Evolutionary conservation across 1,140 invertebrate species (phyloP), one percentile per base, ranked within the genome.

Genomic region (Oedothorax gibbosus): DNA sequence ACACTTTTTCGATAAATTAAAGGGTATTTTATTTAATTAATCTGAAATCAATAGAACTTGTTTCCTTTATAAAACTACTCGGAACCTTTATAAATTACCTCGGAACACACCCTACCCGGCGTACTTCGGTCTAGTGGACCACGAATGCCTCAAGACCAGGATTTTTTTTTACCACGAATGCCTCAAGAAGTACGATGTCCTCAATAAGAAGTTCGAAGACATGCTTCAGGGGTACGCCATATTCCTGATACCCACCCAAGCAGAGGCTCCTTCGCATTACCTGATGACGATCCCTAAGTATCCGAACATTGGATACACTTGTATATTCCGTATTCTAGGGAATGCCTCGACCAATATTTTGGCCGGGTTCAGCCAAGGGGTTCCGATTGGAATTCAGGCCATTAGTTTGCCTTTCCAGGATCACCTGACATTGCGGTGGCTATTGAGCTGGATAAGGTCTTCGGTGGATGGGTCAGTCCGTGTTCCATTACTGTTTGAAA

Each of bases 231-330:
- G 94, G 5, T 92, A 96, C 90, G 96, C 95, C 0, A 93, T 99
- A 8, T 90, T 99, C 2, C 88, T 99, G 62, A 97, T 95, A 89
- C 96, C 96, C 51, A 94, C 94, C 4, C 93, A 94, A 82, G 95
- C 97, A 0, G 92, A 91, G 21, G 90, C 95, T 35, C 96, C 97
- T 0, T 94, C 94, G 7, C 95, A 96, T 89, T 97, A 98, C 90
- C 50, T 82, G 51, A 82, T 73, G 80, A 73, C 80, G 12, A 73
- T 82, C 6, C 69, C 80, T 1, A 93, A 94, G 78, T 94, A 96
- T 5, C 95, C 93, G 88, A 98, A 98, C 90, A 98, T 97, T 90
- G 92, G 93, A 7, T 97, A 98, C 89, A 97, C 95, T 90, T 94
- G 93, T 50, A 91, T 99, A 57, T 96, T 98, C 89, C 99, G 98